phyloP scores from a whole-genome alignment of 2,888 invertebrate genomes.

The Eustalomyia histrio region DNA sequence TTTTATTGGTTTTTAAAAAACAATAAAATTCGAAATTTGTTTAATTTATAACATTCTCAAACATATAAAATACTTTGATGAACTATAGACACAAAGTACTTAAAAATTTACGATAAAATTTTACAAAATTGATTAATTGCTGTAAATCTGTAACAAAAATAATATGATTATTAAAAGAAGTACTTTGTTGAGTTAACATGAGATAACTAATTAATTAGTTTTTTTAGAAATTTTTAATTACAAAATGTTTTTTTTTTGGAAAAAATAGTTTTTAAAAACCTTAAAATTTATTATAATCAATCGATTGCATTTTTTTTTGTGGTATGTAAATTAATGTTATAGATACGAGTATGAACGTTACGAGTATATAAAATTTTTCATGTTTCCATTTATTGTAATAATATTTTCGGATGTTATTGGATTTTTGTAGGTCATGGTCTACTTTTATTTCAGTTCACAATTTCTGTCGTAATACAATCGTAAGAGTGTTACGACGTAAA shows the following conservation, averaged over 20 bases:
- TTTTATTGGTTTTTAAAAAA: no score
- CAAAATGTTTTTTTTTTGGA: neutral
- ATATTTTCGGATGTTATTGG: slow-evolving; percentile 62
- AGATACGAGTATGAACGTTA: no score
- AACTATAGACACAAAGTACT: no score
- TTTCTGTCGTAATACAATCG: slow-evolving; percentile 60
- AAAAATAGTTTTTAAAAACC: slow-evolving; percentile 8
- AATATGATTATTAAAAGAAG: no score
- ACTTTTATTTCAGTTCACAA: slow-evolving; percentile 65
- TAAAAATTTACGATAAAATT: slow-evolving; percentile 30
- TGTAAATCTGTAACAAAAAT: no score
- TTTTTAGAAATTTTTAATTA: neutral
- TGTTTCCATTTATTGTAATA: slow-evolving; percentile 62
- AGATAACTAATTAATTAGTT: neutral
- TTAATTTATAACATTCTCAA: no score
- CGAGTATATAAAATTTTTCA: no score
- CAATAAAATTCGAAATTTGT: slow-evolving; percentile 15
- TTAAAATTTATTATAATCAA: slow-evolving; percentile 40
- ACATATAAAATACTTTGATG: no score
- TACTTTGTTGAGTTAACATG: no score
- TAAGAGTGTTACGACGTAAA: slow-evolving; percentile 33
- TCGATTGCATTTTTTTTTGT: slow-evolving; percentile 19
- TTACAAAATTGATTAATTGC: no score
- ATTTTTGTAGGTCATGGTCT: slow-evolving; percentile 65
- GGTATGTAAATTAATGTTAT: slow-evolving; percentile 1